Evolutionary conservation across 2,113 vertebrate genomes (phyloP).

Genomic region (Petroica traversi): DNA sequence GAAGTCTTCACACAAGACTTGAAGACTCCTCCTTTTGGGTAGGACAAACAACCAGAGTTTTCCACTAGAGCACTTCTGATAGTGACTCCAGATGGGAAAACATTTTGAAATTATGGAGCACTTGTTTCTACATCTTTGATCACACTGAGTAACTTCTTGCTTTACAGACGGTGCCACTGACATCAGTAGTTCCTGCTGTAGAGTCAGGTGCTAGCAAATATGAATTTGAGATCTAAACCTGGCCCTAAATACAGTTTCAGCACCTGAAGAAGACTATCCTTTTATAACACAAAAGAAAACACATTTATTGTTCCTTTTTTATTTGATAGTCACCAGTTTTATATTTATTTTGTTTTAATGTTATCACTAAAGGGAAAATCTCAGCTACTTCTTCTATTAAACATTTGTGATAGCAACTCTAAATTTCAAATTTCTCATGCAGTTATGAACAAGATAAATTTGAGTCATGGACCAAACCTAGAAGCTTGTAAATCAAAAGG

Average conservation of each 20-base stretch:
- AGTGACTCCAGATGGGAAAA: not conserved
- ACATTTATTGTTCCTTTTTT: not conserved
- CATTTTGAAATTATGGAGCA: not conserved
- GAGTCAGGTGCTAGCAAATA: not conserved
- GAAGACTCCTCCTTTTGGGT: not conserved
- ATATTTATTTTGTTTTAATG: not conserved
- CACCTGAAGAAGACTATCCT: not conserved
- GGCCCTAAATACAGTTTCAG: not conserved
- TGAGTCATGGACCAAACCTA: slow-evolving; percentile 5
- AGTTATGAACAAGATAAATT: slow-evolving; percentile 29
- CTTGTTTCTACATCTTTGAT: slow-evolving; percentile 10
- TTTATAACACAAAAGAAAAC: not conserved
- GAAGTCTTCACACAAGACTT: not conserved
- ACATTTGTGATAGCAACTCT: not conserved
- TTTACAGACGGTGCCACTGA: not conserved
- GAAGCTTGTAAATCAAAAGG: slow-evolving; percentile 55
- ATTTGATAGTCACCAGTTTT: not conserved
- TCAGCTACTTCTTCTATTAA: not conserved
- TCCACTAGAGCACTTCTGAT: not conserved
- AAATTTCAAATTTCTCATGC: slow-evolving; percentile 31
- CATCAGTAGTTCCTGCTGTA: not conserved
- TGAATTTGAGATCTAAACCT: not conserved
- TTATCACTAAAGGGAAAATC: not conserved
- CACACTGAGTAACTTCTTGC: not conserved
- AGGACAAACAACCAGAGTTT: not conserved